Conservation (phyloP, 2,888 invertebrate genomes). For the Drosophila subsilvestris region DNA sequence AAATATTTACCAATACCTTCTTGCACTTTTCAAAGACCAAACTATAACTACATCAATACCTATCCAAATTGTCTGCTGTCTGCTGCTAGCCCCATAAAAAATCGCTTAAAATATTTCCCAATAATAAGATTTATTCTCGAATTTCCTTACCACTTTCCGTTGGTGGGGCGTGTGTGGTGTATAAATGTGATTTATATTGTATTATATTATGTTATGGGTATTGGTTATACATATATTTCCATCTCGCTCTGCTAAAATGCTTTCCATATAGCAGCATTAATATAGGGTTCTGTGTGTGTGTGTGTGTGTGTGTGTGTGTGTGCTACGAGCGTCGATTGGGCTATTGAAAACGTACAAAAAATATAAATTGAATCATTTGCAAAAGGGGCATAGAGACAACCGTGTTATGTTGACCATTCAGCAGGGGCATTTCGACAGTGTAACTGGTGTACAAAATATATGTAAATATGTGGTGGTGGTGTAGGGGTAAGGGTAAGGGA, state of each 20-base stretch:
- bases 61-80: no score
- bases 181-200: neutral
- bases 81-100: neutral
- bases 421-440: neutral
- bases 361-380: neutral
- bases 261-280: no score
- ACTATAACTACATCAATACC: rapidly evolving
- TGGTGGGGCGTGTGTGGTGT: neutral
- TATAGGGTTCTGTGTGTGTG: no score
- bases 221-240: no score
- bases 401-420: neutral
- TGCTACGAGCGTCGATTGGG: no score
- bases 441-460: no score
- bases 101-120: neutral
- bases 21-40: no score
- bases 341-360: no score
- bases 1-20: neutral
- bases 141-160: neutral
- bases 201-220: neutral
- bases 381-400: neutral
- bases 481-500: constrained; percentile 18
- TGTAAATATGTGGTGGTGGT: no score
- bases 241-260: no score
- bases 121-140: neutral
- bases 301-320: no score